Percentiles rank a stretch among this genome's conserved stretches.
phyloP scores from a whole-genome alignment of 2,797 vertebrate species.

The Huso huso region DNA sequence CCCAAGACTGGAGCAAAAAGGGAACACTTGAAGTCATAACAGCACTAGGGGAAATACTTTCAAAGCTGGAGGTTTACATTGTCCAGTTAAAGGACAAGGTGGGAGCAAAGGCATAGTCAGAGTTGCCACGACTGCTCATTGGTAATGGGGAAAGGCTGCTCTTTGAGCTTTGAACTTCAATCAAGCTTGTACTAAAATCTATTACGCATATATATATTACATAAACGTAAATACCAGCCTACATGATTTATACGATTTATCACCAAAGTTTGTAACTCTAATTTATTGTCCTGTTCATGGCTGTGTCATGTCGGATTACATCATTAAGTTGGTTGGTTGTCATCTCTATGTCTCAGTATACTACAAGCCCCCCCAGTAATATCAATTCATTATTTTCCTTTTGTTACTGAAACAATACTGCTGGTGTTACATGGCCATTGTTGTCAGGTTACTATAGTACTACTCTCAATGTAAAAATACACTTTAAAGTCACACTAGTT shows the following conservation, averaged over 20 bases:
- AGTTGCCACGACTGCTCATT: too few species aligned
- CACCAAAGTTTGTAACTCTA: constrained; percentile 12
- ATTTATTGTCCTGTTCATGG: constrained; percentile 15
- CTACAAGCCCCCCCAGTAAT: background rate
- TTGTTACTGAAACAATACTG: background rate
- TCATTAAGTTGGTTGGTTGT: constrained; percentile 9
- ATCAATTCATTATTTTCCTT: constrained; percentile 9
- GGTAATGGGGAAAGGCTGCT: too few species aligned
- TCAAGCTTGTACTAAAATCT: constrained; percentile 35
- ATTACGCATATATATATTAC: constrained; percentile 28
- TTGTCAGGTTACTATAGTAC: constrained; percentile 4
- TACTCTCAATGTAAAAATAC: background rate
- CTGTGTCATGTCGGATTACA: constrained; percentile 24
- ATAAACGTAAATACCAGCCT: constrained; percentile 21
- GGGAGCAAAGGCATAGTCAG: too few species aligned
- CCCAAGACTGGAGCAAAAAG: too few species aligned
- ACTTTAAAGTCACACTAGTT: background rate
- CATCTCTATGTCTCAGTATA: background rate
- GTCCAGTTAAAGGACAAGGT: too few species aligned
- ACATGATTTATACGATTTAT: constrained; percentile 18
- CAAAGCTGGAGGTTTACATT: too few species aligned
- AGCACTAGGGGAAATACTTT: too few species aligned
- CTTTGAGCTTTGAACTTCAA: constrained; percentile 20
- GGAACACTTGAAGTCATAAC: too few species aligned
- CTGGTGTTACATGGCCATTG: background rate